Evolutionary conservation across 2,888 invertebrate species (phyloP).

Genomic region (Alviniconcha strummeri): DNA sequence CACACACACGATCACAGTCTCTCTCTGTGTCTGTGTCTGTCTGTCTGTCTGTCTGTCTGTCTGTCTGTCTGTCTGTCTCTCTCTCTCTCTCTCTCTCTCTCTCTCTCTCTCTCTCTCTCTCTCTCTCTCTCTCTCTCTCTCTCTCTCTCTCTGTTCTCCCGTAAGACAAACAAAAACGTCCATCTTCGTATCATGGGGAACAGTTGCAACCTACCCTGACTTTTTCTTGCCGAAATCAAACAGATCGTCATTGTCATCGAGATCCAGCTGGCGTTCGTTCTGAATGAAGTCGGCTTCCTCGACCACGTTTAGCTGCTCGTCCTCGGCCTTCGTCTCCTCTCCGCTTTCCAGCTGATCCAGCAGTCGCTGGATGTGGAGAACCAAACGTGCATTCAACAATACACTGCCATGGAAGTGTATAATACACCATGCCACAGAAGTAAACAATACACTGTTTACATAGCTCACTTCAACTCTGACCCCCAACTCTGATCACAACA

Average conservation of each 20-base stretch:
- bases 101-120: background rate
- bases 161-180: too few relatives aligned
- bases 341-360: constrained; percentile 8
- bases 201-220: background rate
- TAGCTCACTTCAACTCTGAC: too few relatives aligned
- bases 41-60: too few relatives aligned
- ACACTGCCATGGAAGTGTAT: too few relatives aligned
- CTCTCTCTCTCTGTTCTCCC: background rate
- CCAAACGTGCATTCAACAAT: background rate
- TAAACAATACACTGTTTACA: too few relatives aligned
- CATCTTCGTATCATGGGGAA: too few relatives aligned
- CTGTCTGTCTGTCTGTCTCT: constrained; percentile 7
- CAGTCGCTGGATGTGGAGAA: background rate
- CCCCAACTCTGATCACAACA: too few relatives aligned
- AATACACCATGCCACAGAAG: too few relatives aligned
- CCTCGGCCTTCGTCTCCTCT: constrained; percentile 22
- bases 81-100: constrained; percentile 20
- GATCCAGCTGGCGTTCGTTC: constrained; percentile 25
- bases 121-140: background rate
- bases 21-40: too few relatives aligned
- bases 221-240: constrained; percentile 10
- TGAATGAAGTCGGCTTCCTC: constrained; percentile 27
- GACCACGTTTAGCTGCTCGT: background rate
- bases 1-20: too few relatives aligned
- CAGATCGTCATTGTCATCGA: constrained; percentile 33